Percentiles rank a stretch among this genome's conserved stretches.
Conservation (phyloP, 2,797 vertebrate genomes). For the Lithobates sylvaticus region DNA sequence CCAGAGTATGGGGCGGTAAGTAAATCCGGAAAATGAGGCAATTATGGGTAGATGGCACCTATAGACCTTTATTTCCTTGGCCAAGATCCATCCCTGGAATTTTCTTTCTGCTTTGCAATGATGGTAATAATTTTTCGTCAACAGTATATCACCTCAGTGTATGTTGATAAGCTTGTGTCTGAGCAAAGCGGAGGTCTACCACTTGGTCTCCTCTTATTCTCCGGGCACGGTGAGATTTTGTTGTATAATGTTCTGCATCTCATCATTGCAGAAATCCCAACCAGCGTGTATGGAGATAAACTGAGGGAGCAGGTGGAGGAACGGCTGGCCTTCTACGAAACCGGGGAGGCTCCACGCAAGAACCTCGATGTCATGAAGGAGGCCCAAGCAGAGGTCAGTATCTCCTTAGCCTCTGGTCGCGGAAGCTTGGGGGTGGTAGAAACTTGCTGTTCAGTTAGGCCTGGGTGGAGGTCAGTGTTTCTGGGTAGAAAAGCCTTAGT, state of each 20-base stretch:
- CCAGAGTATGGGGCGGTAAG: too few relatives aligned
- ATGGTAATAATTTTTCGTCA: conserved; percentile 98
- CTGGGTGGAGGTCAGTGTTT: too few relatives aligned
- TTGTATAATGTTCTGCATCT: not conserved
- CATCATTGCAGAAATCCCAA: conserved; percentile 83
- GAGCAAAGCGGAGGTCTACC: conserved; percentile 78
- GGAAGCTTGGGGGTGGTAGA: too few relatives aligned
- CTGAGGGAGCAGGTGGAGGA: conserved; percentile 94
- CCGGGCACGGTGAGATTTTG: not conserved
- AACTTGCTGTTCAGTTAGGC: too few relatives aligned
- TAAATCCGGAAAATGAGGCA: too few relatives aligned
- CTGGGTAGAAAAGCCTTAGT: too few relatives aligned
- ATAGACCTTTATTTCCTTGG: too few relatives aligned
- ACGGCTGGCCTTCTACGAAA: conserved; percentile 92
- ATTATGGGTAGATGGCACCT: too few relatives aligned
- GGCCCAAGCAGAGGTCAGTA: conserved; percentile 85
- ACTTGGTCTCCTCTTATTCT: too few relatives aligned
- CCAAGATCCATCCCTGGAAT: too few relatives aligned
- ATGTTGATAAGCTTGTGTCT: conserved; percentile 78
- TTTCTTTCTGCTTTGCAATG: conserved; percentile 75
- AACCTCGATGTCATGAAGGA: conserved; percentile 97
- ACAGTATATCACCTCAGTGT: conserved; percentile 86
- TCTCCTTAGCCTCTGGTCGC: not conserved
- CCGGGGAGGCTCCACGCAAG: conserved; percentile 89
- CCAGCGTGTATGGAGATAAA: conserved; percentile 91